A percentile compares a stretch with the other conserved stretches of the same genome.
phyloP scores from a whole-genome alignment of 23 tunicate species.

The Botrylloides violaceus region DNA sequence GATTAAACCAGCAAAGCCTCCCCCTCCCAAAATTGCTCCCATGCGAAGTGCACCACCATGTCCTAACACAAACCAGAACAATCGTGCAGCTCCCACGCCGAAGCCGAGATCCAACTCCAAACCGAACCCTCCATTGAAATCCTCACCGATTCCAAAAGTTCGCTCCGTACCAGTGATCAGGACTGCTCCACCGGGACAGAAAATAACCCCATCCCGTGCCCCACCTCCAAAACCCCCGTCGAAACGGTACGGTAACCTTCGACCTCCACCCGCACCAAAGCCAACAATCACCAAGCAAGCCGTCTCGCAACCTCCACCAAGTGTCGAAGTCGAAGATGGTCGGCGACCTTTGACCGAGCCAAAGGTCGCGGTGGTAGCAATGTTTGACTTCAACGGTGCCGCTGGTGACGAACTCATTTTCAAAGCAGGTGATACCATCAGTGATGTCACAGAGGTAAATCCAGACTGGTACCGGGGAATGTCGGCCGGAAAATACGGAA shows the following conservation, averaged over 20 bases:
- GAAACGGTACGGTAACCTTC: not conserved
- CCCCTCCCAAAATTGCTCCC: slow-evolving; percentile 29
- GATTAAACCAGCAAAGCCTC: slow-evolving; percentile 39
- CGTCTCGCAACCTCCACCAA: slow-evolving; percentile 5
- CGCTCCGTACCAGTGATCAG: not conserved
- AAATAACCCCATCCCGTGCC: not conserved
- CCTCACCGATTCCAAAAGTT: slow-evolving; percentile 3
- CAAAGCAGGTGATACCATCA: slow-evolving; percentile 42
- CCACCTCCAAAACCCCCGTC: not conserved
- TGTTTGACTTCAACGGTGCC: slow-evolving; percentile 36
- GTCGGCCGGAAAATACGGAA: slow-evolving; percentile 27
- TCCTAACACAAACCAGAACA: not conserved
- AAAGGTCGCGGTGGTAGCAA: not conserved
- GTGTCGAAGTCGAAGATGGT: not conserved
- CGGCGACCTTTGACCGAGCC: not conserved
- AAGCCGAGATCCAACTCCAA: slow-evolving; percentile 12
- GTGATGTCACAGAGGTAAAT: slow-evolving; percentile 22
- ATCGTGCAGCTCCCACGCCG: slow-evolving; percentile 16
- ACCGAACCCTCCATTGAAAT: not conserved
- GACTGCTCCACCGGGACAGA: slow-evolving; percentile 7
- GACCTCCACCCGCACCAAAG: slow-evolving; percentile 6
- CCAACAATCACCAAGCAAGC: not conserved
- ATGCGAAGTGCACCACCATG: not conserved
- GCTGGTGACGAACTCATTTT: slow-evolving; percentile 40
- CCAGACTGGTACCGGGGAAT: slow-evolving; percentile 49